Evolutionary conservation across 1,140 invertebrate genomes (phyloP).

Genomic region (Latrodectus geometricus): DNA sequence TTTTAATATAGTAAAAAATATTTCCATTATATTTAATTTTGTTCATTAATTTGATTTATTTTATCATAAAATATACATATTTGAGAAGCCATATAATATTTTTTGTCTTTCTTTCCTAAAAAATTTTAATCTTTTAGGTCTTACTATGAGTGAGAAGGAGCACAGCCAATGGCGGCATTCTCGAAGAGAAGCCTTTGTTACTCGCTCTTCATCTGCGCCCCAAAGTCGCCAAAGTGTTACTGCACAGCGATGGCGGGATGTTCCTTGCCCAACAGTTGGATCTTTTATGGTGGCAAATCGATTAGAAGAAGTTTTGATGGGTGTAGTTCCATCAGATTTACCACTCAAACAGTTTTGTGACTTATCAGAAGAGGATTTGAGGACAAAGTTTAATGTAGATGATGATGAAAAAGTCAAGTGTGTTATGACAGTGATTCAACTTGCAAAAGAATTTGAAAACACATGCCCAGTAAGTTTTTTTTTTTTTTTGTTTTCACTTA

Average conservation of each 20-base stretch:
- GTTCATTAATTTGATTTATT: no score
- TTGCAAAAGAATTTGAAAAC: constrained; percentile 58
- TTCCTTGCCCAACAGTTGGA: constrained; percentile 52
- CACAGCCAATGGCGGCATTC: constrained; percentile 49
- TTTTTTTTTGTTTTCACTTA: background rate
- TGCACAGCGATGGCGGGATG: constrained; percentile 40
- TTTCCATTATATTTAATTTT: no score
- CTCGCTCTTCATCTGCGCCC: constrained; percentile 54
- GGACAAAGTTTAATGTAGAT: constrained; percentile 54
- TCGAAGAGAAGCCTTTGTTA: constrained; percentile 51
- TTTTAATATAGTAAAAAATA: no score
- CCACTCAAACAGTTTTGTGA: constrained; percentile 55
- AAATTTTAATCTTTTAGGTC: background rate
- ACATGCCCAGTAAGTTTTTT: constrained; percentile 29
- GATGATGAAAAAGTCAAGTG: constrained; percentile 25
- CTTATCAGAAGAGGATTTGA: constrained; percentile 45
- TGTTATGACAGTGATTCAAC: constrained; percentile 51
- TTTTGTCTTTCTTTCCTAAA: background rate
- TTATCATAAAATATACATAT: no score
- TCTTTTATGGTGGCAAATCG: constrained; percentile 50
- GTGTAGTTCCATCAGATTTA: constrained; percentile 57
- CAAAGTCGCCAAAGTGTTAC: constrained; percentile 22
- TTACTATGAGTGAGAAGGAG: constrained; percentile 46
- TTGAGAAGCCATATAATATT: no score
- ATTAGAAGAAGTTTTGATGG: constrained; percentile 53